Evolutionary conservation across 2,113 vertebrate genomes (phyloP).

Genomic region (Aix galericulata): DNA sequence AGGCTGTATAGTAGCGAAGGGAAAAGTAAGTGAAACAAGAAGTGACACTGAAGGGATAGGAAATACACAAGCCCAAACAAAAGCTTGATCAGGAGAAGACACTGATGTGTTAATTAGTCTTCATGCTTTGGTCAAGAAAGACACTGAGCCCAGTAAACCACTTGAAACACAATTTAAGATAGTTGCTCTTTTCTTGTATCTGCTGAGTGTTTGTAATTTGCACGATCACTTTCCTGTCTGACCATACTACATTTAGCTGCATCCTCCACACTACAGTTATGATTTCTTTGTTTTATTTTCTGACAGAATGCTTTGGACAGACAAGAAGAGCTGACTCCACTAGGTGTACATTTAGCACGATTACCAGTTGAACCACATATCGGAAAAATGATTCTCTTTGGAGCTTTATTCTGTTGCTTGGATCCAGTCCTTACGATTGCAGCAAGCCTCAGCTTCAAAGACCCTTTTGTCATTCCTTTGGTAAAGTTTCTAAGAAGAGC

Average conservation of each 20-base stretch:
- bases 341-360: conserved; percentile 92
- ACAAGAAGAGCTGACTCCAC: conserved; percentile 89
- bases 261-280: not conserved
- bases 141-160: not conserved
- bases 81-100: not conserved
- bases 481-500: conserved; percentile 69
- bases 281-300: not conserved
- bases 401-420: conserved; percentile 92
- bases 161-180: not conserved
- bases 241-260: not conserved
- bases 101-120: not conserved
- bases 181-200: not conserved
- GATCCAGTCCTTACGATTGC: conserved; percentile 95
- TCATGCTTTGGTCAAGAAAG: not conserved
- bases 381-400: conserved; percentile 97
- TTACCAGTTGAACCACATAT: conserved; percentile 96
- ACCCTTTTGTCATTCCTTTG: conserved; percentile 97
- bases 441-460: conserved; percentile 98
- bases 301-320: conserved; percentile 92
- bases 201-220: not conserved
- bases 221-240: not conserved
- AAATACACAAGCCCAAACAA: not conserved
- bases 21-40: not conserved
- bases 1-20: not conserved
- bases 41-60: not conserved